Conservation (phyloP, 1,140 invertebrate species). For the Theocolax elegans region DNA sequence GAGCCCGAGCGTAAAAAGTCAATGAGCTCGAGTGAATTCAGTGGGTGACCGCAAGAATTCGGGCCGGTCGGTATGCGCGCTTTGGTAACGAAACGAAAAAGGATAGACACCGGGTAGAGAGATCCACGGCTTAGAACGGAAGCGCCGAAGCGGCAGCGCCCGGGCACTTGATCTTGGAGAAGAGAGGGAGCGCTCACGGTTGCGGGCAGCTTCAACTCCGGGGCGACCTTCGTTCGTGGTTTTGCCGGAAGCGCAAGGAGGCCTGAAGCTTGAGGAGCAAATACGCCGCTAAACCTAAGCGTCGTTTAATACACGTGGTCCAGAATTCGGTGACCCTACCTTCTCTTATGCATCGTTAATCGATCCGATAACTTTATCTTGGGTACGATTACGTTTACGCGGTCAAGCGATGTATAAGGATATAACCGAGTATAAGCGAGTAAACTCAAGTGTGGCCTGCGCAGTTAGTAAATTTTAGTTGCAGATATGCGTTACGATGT, state of each 20-base stretch:
- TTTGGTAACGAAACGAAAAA: slow-evolving; percentile 32
- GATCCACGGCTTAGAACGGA: neutral
- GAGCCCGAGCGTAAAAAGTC: slow-evolving; percentile 20
- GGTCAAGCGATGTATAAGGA: too few relatives aligned
- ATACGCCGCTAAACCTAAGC: slow-evolving; percentile 47
- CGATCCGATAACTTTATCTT: neutral
- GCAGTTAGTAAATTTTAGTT: too few relatives aligned
- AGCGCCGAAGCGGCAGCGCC: slow-evolving; percentile 23
- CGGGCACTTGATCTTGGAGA: slow-evolving; percentile 57
- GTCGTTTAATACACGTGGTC: slow-evolving; percentile 55
- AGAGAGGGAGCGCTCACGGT: slow-evolving; percentile 42
- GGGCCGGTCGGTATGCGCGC: slow-evolving; percentile 34
- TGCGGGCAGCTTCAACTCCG: slow-evolving; percentile 50
- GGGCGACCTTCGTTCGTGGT: slow-evolving; percentile 49
- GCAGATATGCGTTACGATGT: too few relatives aligned
- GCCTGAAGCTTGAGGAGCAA: slow-evolving; percentile 48
- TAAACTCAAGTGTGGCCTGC: too few relatives aligned
- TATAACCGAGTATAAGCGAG: too few relatives aligned
- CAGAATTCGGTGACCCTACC: neutral
- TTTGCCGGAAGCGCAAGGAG: slow-evolving; percentile 42
- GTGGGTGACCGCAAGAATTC: slow-evolving; percentile 56
- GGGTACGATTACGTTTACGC: too few relatives aligned
- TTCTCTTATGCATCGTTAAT: too few relatives aligned
- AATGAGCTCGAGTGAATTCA: slow-evolving; percentile 34
- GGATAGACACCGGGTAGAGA: slow-evolving; percentile 4